Conservation (phyloP, 2,888 invertebrate genomes). For the Galeopsomyia nigrocyanea region DNA sequence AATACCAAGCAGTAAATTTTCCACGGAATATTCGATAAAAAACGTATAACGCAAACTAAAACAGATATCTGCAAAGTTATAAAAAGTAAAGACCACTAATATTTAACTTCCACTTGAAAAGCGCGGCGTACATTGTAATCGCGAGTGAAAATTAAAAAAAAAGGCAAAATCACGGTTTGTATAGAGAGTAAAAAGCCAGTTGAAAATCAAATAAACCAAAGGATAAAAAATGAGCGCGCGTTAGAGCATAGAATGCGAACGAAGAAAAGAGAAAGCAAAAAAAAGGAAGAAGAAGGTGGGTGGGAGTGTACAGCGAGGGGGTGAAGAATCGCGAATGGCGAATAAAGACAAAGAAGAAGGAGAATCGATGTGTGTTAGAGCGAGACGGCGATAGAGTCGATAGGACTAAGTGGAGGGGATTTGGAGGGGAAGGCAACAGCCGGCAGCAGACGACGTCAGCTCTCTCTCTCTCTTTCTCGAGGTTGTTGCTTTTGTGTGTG, state of each 20-base stretch:
- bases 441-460: constrained; percentile 1
- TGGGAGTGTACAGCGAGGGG: background rate
- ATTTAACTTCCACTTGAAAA: no score
- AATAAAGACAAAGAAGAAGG: constrained; percentile 34
- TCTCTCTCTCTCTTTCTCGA: constrained; percentile 14
- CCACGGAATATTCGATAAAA: no score
- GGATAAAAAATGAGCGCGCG: background rate
- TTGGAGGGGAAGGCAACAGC: constrained; percentile 12
- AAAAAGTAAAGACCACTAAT: no score
- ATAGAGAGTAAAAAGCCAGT: no score
- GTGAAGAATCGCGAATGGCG: constrained; percentile 29
- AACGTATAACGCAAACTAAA: no score
- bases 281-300: background rate
- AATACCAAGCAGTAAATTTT: no score
- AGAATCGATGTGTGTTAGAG: background rate
- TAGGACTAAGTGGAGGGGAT: constrained; percentile 30
- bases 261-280: constrained; percentile 1
- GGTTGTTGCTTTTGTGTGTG: constrained; percentile 26
- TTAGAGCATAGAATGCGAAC: constrained; percentile 1
- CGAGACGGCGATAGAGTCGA: constrained; percentile 15
- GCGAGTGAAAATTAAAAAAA: no score
- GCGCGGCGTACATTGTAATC: no score
- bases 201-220: background rate
- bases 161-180: no score
- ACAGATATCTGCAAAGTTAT: no score